Evolutionary conservation across 2,888 invertebrate genomes (phyloP).

Genomic region (Cheilosia scutellata): DNA sequence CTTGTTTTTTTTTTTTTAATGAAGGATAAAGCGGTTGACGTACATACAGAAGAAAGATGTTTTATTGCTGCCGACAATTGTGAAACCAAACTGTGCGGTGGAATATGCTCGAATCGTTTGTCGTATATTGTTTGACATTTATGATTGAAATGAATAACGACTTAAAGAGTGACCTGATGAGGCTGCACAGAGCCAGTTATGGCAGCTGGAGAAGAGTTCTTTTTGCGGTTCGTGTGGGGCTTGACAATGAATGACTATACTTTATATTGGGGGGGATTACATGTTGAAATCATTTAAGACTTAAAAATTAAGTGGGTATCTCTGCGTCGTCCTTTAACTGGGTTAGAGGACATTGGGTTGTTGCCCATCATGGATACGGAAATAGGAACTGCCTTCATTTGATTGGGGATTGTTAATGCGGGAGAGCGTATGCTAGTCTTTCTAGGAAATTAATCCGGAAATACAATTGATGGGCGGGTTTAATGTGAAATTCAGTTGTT

Average conservation of each 20-base stretch:
- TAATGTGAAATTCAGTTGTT: conserved; percentile 42
- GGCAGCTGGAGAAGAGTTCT: neutral
- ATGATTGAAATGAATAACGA: conserved; percentile 72
- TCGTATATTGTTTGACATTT: conserved; percentile 66
- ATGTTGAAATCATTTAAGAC: conserved; percentile 22
- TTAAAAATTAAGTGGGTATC: neutral
- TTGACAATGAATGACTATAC: conserved; percentile 42
- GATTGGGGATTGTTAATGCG: conserved; percentile 9
- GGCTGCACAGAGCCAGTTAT: conserved; percentile 9
- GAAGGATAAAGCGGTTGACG: conserved; percentile 13
- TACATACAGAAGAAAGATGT: conserved; percentile 22
- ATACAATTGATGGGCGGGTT: conserved; percentile 10
- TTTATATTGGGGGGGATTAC: conserved; percentile 23
- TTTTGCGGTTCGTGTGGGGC: conserved; percentile 16
- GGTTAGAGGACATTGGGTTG: conserved; percentile 57
- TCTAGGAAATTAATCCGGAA: conserved; percentile 36
- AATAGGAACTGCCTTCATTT: conserved; percentile 29
- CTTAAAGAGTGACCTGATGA: conserved; percentile 57
- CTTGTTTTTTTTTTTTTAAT: conserved; percentile 17
- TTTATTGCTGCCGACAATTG: conserved; percentile 48
- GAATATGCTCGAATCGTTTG: conserved; percentile 62
- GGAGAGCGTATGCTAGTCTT: neutral
- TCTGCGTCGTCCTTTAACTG: conserved; percentile 46
- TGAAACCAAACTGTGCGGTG: conserved; percentile 17
- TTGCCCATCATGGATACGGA: conserved; percentile 17